Base-by-base conservation (phyloP, 2,797 vertebrate species). In the Melanotaenia boesemani region DNA sequence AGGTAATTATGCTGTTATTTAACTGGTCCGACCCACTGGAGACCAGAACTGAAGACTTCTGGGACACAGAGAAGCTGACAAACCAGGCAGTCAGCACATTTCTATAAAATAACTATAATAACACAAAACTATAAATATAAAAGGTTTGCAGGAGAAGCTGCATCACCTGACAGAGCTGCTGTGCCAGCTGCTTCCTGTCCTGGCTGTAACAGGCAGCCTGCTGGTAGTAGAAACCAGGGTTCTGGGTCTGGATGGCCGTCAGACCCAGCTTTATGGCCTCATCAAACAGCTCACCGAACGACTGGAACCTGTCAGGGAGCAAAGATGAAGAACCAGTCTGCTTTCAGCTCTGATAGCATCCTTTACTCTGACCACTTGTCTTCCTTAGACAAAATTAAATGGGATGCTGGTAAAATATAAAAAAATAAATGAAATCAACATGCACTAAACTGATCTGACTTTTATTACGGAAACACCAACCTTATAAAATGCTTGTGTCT, bases 171-270 rank as follows among this genome's bases (percentile, higher is more conserved):
- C 97, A 97, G 66, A 97, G 95, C 73, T 94, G 76, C 74, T 87
- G 94, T 2, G 96, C 94, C 59, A 95, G 90, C 28, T 97, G 96
- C 46, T 98, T 99, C 69, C 97, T 91, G 63, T 99, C 98, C 93
- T 99, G 98, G 22, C 96, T 96, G 28, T 98, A 99, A 83, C 95
- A 96, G 0, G 98, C 97, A 63, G 97, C 97, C 84, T 99, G 98
- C 87, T 99, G 98, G 88, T 99, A 99, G 93, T 99, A 99, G 86
- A 99, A 99, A 24, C 98, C 98, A 50, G 98, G 98, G 88, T 99
- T 99, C 92, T 99, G 98, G 11, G 98, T 99, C 82, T 99, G 98
- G 86, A 99, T 99, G 56, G 98, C 98, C 0, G 98, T 97, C 86
- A 99, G 87, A 10, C 98, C 98, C 88, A 99, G 91, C 81, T 99